Conservation (phyloP, 1,140 invertebrate genomes). For the Stenopsyche tienmushanensis region DNA sequence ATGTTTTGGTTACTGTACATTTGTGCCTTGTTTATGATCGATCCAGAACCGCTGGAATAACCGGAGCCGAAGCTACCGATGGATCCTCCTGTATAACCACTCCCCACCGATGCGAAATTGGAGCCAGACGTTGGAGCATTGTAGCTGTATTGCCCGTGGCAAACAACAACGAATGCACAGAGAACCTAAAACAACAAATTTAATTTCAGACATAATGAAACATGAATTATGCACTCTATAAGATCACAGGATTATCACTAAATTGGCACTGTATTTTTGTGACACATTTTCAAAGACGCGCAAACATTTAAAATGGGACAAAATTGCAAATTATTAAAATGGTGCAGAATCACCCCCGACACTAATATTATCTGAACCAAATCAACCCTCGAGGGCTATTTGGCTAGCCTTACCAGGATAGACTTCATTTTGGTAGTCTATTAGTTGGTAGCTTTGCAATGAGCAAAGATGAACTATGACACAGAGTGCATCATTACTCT, state of each 20-base stretch:
- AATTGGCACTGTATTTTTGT: too few relatives aligned
- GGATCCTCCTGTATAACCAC: background rate
- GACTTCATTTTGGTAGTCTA: constrained; percentile 3
- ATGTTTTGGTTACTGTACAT: background rate
- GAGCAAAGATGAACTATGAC: constrained; percentile 26
- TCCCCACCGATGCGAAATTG: background rate
- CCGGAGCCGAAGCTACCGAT: background rate
- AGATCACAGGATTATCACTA: background rate
- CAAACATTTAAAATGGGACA: too few relatives aligned
- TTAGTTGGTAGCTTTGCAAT: background rate
- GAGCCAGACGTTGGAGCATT: constrained; percentile 21
- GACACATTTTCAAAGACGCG: too few relatives aligned
- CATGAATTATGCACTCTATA: too few relatives aligned
- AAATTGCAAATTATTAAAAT: too few relatives aligned
- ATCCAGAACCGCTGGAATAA: background rate
- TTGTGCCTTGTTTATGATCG: background rate
- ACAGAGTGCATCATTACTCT: background rate
- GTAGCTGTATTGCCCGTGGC: constrained; percentile 21
- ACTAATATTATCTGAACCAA: too few relatives aligned
- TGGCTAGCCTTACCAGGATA: constrained; percentile 19
- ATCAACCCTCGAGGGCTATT: too few relatives aligned
- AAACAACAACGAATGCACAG: constrained; percentile 5
- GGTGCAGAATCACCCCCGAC: too few relatives aligned
- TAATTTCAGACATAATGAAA: too few relatives aligned
- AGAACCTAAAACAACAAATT: too few relatives aligned